These are phyloP conservation scores for Uloborus plumipes DNA, from an alignment of 2,888 invertebrate genomes.

Conservation along the genomic window DNA sequence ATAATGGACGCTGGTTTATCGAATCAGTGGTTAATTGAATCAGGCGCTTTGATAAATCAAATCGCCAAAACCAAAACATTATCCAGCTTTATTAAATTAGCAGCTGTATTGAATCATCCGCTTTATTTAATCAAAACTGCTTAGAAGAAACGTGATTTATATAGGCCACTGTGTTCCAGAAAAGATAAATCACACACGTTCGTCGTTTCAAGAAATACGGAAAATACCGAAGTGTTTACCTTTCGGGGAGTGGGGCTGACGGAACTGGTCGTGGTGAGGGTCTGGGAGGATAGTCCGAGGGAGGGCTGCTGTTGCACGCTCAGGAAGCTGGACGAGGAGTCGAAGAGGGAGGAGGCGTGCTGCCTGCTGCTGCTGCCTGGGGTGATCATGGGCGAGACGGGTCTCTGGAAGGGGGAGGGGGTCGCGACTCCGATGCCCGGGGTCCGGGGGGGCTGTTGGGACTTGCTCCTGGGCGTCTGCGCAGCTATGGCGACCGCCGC, in stretches of 20 bases:
- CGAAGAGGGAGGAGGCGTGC: constrained; percentile 3
- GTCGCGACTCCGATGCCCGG: constrained; percentile 24
- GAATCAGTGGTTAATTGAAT: no score
- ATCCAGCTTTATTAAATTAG: no score
- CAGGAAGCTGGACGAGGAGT: constrained; percentile 11
- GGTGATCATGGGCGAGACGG: constrained; percentile 57
- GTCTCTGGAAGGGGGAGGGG: constrained; percentile 41
- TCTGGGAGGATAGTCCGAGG: background rate
- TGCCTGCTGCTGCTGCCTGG: background rate
- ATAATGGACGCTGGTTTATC: no score
- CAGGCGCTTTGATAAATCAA: no score
- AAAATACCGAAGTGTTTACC: background rate
- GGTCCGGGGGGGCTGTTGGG: constrained; percentile 29
- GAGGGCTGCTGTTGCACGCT: constrained; percentile 14
- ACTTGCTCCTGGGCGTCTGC: constrained; percentile 65
- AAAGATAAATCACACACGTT: no score
- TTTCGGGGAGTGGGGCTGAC: constrained; percentile 35
- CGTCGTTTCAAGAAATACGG: background rate
- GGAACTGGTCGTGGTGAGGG: constrained; percentile 15
- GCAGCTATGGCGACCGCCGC: constrained; percentile 65
- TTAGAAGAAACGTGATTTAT: no score
- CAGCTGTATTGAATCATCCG: no score
- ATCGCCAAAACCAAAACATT: no score
- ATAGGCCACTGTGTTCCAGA: no score
- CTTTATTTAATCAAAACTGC: no score